A percentile compares a stretch with the other conserved stretches of the same genome.
Evolutionary conservation across 2,113 vertebrate genomes (phyloP).

Genomic region (Furnarius figulus): DNA sequence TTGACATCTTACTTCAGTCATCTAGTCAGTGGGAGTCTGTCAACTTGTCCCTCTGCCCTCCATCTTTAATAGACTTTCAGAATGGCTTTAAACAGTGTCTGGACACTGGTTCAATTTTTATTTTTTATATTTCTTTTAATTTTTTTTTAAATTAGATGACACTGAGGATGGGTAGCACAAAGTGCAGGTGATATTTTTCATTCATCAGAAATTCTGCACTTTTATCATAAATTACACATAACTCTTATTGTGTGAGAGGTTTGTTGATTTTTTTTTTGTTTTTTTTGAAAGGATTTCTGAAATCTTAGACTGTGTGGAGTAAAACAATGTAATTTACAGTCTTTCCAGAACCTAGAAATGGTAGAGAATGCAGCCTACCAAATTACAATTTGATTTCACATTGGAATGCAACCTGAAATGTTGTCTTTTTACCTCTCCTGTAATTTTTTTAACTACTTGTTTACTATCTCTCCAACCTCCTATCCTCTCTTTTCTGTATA

Average conservation of each 20-base stretch:
- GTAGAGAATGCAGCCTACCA: background rate
- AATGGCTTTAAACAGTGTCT: background rate
- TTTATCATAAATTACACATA: background rate
- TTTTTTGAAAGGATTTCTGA: background rate
- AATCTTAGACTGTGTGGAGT: background rate
- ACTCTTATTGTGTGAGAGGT: background rate
- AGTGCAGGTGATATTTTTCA: background rate
- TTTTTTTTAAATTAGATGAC: background rate
- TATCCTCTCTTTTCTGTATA: background rate
- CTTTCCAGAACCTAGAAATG: background rate
- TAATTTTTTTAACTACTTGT: background rate
- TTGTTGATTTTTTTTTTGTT: background rate
- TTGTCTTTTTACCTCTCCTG: background rate
- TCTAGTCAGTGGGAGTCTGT: accelerated
- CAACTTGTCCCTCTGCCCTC: background rate
- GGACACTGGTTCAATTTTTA: background rate
- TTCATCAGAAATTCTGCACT: background rate
- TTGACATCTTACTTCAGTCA: background rate
- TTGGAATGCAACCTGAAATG: background rate
- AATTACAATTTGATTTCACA: background rate
- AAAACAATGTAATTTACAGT: background rate
- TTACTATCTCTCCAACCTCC: background rate
- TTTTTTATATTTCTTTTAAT: background rate
- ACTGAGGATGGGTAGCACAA: background rate
- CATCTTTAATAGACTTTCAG: background rate